Percentiles rank a stretch among this genome's conserved stretches.
Conservation (phyloP, 2,888 invertebrate species). For the Brachypterus glaber region DNA sequence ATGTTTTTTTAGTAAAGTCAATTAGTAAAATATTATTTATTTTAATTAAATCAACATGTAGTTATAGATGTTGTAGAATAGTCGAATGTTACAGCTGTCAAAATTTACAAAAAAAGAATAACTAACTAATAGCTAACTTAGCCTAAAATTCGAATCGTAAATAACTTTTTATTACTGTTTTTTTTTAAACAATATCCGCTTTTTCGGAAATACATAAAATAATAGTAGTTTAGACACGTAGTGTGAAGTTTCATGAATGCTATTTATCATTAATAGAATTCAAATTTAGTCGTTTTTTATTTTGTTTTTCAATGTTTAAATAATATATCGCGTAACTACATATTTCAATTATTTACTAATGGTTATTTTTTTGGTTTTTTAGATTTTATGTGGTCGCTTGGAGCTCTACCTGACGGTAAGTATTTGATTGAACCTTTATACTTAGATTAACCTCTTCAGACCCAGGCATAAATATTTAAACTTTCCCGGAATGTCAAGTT, state of each 20-base stretch:
- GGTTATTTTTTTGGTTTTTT: conserved; percentile 49
- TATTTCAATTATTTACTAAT: conserved; percentile 28
- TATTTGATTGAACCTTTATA: conserved; percentile 32
- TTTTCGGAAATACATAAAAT: too few relatives aligned
- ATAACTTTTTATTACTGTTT: conserved; percentile 20
- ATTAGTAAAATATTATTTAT: too few relatives aligned
- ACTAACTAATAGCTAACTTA: conserved; percentile 12
- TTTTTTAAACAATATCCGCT: conserved; percentile 20
- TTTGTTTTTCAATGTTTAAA: conserved; percentile 24
- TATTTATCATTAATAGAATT: conserved; percentile 28
- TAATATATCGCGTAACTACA: conserved; percentile 14
- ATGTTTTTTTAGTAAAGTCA: too few relatives aligned
- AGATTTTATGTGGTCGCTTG: conserved; percentile 99
- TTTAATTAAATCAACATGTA: too few relatives aligned
- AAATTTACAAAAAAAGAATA: conserved; percentile 16
- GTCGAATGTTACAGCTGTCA: conserved; percentile 32
- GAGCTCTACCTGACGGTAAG: conserved; percentile 96
- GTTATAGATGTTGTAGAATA: too few relatives aligned
- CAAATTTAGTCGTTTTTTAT: conserved; percentile 13
- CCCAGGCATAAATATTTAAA: too few relatives aligned
- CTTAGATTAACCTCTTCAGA: too few relatives aligned
- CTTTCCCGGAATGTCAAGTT: too few relatives aligned
- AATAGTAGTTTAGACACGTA: conserved; percentile 38
- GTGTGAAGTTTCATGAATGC: conserved; percentile 43
- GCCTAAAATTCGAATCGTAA: conserved; percentile 6